These are phyloP conservation scores for Heloderma charlesbogerti DNA, from an alignment of 2,113 vertebrate species.

Conservation along the genomic window DNA sequence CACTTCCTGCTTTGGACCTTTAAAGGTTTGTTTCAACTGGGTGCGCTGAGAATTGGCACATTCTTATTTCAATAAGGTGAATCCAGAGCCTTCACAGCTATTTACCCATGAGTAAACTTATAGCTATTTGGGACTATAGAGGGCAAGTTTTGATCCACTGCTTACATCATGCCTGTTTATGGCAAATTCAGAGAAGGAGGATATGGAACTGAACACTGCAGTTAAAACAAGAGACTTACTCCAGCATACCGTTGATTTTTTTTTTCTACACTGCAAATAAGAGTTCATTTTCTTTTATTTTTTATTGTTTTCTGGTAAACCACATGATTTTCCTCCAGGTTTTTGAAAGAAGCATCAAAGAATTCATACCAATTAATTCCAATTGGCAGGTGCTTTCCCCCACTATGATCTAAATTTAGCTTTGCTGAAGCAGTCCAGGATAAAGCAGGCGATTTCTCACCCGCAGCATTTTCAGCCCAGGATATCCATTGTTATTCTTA, in stretches of 20 bases:
- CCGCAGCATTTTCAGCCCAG: slow-evolving; percentile 45
- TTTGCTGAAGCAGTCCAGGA: slow-evolving; percentile 55
- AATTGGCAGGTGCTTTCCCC: slow-evolving; percentile 31
- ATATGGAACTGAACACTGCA: not conserved
- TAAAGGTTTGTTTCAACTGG: not conserved
- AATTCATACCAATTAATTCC: slow-evolving; percentile 58
- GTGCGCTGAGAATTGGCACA: not conserved
- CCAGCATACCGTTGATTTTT: accelerated
- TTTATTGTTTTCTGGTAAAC: slow-evolving; percentile 26
- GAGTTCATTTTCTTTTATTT: not conserved
- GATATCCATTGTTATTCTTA: slow-evolving; percentile 33
- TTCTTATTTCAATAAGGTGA: not conserved
- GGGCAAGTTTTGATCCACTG: not conserved
- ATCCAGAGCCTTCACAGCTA: not conserved
- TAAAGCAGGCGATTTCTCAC: slow-evolving; percentile 22
- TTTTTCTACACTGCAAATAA: too few relatives aligned
- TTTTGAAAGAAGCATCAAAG: slow-evolving; percentile 28
- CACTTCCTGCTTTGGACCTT: not conserved
- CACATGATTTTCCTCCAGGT: not conserved
- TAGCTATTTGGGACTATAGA: not conserved
- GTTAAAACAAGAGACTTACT: not conserved
- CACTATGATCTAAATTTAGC: slow-evolving; percentile 50
- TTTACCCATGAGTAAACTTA: not conserved
- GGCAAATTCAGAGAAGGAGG: not conserved
- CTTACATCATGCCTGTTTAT: not conserved